Evolutionary conservation across 2,888 invertebrate species (phyloP), one percentile per base, ranked within the genome.

Genomic region (Caenorhabditis imperialis): DNA sequence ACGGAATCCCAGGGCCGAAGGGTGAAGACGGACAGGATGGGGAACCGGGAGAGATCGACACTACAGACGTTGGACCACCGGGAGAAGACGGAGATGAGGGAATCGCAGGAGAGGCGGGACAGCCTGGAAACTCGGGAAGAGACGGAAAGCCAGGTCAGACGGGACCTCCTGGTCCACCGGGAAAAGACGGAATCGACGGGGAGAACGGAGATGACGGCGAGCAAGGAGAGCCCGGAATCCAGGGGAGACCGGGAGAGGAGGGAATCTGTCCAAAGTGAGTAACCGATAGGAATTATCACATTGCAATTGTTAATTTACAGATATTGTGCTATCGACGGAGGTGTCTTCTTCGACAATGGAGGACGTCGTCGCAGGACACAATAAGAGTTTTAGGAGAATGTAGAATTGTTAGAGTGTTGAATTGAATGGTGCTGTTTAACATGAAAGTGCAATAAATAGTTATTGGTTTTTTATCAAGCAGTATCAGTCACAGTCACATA

Each of bases 321-420:
- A 47, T 77, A 77, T 33, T 74, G 77, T 37, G 74, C 77, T 22
- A 77, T 77, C 22, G 77, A 77, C 25, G 77, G 74, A 18, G 77
- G 74, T 33, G 63, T 77, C 37, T 77, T 77, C 48, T 77, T 77
- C 45, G 77, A 74, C 45, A 70, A 50, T 27, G 76, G 72, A 14
- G 42, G 50, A 22, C 45, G 54, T 30, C 69, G 67, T 38, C 69
- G 69, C 22, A 57, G 22, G 27, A 44, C 48, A 20, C 57, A 50
- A 50, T 40, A 20, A 30, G 30, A 30, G 10, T 7, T 7, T 30
- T 30, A 6, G 10, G 6, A 30, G 30, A 7, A 30, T 30, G 6
- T 10, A 30, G 30, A 7, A 6, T 7, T 30, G 30, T 30, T 30
- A 7, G 7, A 30, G 30, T 30, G 10, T 30, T 7, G 30, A 30